Conservation (phyloP, 2,797 vertebrate species). For the Spondyliosoma cantharus region DNA sequence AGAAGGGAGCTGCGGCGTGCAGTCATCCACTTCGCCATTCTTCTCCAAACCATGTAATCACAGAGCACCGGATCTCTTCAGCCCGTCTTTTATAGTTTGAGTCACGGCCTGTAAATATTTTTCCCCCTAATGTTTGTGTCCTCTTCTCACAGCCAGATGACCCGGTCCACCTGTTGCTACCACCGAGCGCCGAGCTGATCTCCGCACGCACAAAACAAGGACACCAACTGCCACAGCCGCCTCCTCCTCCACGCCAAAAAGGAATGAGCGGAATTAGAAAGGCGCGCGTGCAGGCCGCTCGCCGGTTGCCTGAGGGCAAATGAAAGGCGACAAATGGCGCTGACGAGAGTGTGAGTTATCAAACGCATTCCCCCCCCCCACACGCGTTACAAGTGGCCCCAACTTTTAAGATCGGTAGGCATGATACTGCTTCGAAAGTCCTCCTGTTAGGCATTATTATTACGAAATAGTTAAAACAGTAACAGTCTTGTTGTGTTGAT, state of each 20-base stretch:
- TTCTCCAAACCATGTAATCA: slow-evolving; percentile 18
- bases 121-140: slow-evolving; percentile 13
- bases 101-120: slow-evolving; percentile 30
- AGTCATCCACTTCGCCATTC: slow-evolving; percentile 24
- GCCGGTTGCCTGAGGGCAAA: slow-evolving; percentile 59
- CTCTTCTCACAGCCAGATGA: slow-evolving; percentile 40
- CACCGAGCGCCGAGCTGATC: slow-evolving; percentile 41
- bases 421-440: not conserved
- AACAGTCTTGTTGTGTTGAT: not conserved
- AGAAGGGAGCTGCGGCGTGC: not conserved
- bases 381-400: not conserved
- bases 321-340: slow-evolving; percentile 56
- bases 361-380: not conserved
- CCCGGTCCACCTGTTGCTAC: slow-evolving; percentile 74
- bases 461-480: not conserved
- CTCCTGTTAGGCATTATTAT: not conserved
- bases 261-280: slow-evolving; percentile 68
- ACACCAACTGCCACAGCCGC: slow-evolving; percentile 53
- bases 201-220: slow-evolving; percentile 26
- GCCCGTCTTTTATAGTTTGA: slow-evolving; percentile 11
- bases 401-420: slow-evolving; percentile 9
- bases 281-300: slow-evolving; percentile 41
- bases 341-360: slow-evolving; percentile 34
- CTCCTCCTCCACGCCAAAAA: slow-evolving; percentile 44
- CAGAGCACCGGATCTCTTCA: not conserved